These are phyloP conservation scores for Leptopilina drosophilae DNA, from an alignment of 2,888 invertebrate genomes.

Conservation along the genomic window DNA sequence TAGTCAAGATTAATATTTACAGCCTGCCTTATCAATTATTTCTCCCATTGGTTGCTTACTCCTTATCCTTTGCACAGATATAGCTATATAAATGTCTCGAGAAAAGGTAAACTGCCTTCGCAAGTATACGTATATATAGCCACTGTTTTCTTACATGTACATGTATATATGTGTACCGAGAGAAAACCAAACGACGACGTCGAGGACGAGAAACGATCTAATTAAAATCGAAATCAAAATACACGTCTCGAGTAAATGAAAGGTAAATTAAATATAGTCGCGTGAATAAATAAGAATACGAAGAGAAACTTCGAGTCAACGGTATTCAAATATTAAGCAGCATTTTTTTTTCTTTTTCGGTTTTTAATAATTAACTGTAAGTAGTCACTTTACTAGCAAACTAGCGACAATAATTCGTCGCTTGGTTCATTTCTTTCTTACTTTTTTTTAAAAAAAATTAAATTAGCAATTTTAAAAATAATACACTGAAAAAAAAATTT, in stretches of 20 bases:
- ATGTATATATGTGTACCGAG: background rate
- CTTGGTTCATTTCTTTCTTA: too few relatives aligned
- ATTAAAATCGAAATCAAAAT: slow-evolving; percentile 23
- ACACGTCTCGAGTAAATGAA: background rate
- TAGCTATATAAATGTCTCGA: background rate
- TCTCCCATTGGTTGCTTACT: slow-evolving; percentile 30
- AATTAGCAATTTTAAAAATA: too few relatives aligned
- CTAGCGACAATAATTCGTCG: background rate
- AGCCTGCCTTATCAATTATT: slow-evolving; percentile 37
- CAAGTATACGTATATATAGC: background rate
- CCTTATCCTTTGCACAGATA: background rate
- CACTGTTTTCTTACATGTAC: background rate
- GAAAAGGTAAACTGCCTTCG: slow-evolving; percentile 20
- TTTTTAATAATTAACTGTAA: background rate
- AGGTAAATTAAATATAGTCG: background rate
- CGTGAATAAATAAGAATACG: background rate
- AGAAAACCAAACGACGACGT: background rate
- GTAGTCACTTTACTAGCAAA: background rate
- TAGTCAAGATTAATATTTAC: slow-evolving; percentile 39
- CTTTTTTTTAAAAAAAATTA: too few relatives aligned
- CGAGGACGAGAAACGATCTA: slow-evolving; percentile 18
- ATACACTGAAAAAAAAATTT: too few relatives aligned
- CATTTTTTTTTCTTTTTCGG: background rate
- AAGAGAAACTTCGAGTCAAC: background rate
- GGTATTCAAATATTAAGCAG: background rate